Evolutionary conservation across 2,888 invertebrate genomes (phyloP), one percentile per base, ranked within the genome.

Genomic region (Meganola albula): DNA sequence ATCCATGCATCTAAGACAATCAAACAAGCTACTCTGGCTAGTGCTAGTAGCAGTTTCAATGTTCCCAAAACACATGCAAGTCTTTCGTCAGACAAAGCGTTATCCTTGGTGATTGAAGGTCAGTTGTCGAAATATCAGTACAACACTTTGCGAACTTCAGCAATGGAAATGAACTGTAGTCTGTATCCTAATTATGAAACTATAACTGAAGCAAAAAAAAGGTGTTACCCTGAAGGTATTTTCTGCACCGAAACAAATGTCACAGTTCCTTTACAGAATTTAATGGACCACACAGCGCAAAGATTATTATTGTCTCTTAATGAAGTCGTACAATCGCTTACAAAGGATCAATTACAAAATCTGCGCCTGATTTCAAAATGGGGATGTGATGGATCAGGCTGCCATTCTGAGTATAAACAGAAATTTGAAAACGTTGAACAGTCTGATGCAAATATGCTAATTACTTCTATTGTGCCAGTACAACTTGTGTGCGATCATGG

Each of bases 401-500:
- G 33, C 12, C 38, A 44, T 31, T 31, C 36, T 5, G 21, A 36
- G 18, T 44, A 38, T 24, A 44, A 38, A 30, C 39, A 44, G 24
- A 37, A 18, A 31, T 41, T 41, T 24, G 13, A 36, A 30, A 31
- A 33, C 20, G 11, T 27, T 10, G 22, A 33, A 16, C 9, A 3
- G 13, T 30, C 18, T 16, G 36, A 16, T 16, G 16, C 16, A 16
- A 16, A 16, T 16, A 23, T 34, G 18, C n/a, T 34, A 1, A 10
- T 27, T 11, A 24, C 23, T 6, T 34, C 32, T n/a, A 13, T 32
- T 4, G 21, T 32, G 7, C 26, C 32, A 12, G 11, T 32, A 13
- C 21, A 26, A 4, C 14, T 32, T 12, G 22, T 7, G 12, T n/a
- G 26, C 22, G 7, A 11, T 10, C 10, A 26, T 9, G n/a, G 12